Evolutionary conservation across 2,888 invertebrate species (phyloP).

Genomic region (Drosophila incognita): DNA sequence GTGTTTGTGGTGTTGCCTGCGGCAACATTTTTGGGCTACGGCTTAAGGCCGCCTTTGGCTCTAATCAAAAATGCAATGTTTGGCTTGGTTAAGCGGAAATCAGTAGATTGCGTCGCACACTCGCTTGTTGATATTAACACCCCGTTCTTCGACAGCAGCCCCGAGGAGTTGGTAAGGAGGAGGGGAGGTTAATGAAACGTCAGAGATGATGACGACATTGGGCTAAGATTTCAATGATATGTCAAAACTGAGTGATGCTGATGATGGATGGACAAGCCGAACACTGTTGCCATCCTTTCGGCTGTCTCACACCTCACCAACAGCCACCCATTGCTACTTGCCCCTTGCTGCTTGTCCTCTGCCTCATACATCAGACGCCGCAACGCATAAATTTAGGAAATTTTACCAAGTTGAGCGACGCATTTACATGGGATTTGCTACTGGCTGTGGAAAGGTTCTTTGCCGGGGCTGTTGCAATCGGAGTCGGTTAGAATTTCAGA

Average conservation of each 20-base stretch:
- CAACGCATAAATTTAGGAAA: slow-evolving; percentile 73
- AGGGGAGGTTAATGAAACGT: slow-evolving; percentile 80
- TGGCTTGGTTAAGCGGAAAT: slow-evolving; percentile 82
- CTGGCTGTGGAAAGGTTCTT: slow-evolving; percentile 11
- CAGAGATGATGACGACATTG: slow-evolving; percentile 76
- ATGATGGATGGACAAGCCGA: slow-evolving; percentile 76
- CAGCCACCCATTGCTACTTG: neutral
- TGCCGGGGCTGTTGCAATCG: slow-evolving; percentile 5
- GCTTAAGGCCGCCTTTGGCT: slow-evolving; percentile 60
- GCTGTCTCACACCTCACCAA: slow-evolving; percentile 6
- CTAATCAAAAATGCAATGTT: slow-evolving; percentile 81
- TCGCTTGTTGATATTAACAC: slow-evolving; percentile 79
- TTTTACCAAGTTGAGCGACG: slow-evolving; percentile 64
- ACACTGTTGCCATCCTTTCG: slow-evolving; percentile 32
- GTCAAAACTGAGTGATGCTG: slow-evolving; percentile 82
- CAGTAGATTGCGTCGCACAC: slow-evolving; percentile 78
- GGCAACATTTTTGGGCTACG: slow-evolving; percentile 50
- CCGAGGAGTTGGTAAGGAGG: slow-evolving; percentile 11
- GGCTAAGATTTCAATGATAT: slow-evolving; percentile 79
- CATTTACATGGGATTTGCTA: slow-evolving; percentile 71
- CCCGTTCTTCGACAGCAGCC: slow-evolving; percentile 10
- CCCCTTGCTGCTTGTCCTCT: slow-evolving; percentile 21
- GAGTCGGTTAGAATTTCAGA: slow-evolving; percentile 11
- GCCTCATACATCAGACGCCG: slow-evolving; percentile 68
- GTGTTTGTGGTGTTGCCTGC: slow-evolving; percentile 36